A percentile compares a stretch with the other conserved stretches of the same genome.
phyloP scores from a whole-genome alignment of 2,888 invertebrate genomes.

The Cybosia mesomella region DNA sequence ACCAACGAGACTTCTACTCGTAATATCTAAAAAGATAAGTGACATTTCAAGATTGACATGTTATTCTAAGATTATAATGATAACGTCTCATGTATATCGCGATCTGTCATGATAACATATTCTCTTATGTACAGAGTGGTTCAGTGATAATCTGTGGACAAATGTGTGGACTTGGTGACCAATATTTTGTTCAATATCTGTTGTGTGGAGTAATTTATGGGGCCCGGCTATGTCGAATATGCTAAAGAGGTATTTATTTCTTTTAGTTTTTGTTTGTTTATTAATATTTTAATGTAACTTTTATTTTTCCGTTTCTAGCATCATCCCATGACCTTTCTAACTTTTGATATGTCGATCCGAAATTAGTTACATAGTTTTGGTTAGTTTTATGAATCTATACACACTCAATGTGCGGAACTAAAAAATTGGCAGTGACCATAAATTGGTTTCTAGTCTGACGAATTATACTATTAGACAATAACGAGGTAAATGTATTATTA shows the following conservation, averaged over 20 bases:
- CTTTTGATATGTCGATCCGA: neutral
- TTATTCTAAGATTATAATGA: constrained; percentile 68
- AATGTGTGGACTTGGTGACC: constrained; percentile 36
- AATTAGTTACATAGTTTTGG: neutral
- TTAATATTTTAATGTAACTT: neutral
- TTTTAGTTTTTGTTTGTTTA: neutral
- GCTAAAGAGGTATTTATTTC: constrained; percentile 68
- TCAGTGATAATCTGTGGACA: constrained; percentile 43
- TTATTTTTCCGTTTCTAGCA: neutral
- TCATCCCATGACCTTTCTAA: neutral
- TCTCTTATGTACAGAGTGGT: constrained; percentile 51
- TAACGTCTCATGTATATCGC: constrained; percentile 64
- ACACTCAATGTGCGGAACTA: neutral
- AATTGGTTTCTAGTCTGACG: neutral
- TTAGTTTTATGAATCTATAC: too few species aligned
- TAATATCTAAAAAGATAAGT: constrained; percentile 51
- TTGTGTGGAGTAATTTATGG: constrained; percentile 28
- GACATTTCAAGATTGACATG: constrained; percentile 76
- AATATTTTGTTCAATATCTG: constrained; percentile 44
- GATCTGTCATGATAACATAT: constrained; percentile 80
- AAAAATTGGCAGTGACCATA: neutral
- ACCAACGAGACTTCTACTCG: constrained; percentile 11
- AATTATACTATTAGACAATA: too few species aligned
- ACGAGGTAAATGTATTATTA: too few species aligned
- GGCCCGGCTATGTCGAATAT: constrained; percentile 64